Percentiles rank a stretch among this genome's conserved stretches.
These are phyloP conservation scores for Trissolcus brochymenae DNA, from an alignment of 2,888 invertebrate genomes.

Conservation along the genomic window DNA sequence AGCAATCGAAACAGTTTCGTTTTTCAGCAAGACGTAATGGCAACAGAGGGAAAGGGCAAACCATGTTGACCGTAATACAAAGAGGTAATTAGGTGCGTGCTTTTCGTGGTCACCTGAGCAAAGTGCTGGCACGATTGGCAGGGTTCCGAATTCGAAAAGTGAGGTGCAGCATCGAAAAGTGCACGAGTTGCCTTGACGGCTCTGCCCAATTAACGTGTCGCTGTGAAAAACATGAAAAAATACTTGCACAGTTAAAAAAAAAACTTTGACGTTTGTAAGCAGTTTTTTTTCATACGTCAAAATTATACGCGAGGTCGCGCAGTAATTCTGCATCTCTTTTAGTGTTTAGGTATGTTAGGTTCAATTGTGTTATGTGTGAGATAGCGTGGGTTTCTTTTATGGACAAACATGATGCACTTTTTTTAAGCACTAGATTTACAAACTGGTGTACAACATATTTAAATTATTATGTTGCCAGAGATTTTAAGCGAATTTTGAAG, in stretches of 20 bases:
- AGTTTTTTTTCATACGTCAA: constrained; percentile 19
- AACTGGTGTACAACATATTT: too few species aligned
- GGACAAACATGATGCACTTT: constrained; percentile 4
- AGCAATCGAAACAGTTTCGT: constrained; percentile 49
- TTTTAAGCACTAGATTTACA: background rate
- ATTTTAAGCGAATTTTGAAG: too few species aligned
- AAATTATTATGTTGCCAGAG: too few species aligned
- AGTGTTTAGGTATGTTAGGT: constrained; percentile 32
- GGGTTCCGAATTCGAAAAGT: constrained; percentile 62
- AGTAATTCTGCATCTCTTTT: constrained; percentile 33
- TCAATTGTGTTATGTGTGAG: constrained; percentile 37
- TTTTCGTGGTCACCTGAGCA: constrained; percentile 45
- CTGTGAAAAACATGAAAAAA: constrained; percentile 32
- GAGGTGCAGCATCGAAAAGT: constrained; percentile 63
- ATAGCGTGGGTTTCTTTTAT: constrained; percentile 16
- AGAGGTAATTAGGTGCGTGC: constrained; percentile 52
- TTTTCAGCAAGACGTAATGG: constrained; percentile 34
- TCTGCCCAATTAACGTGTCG: constrained; percentile 47
- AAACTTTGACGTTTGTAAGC: constrained; percentile 1
- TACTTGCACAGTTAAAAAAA: constrained; percentile 18
- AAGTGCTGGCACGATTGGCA: constrained; percentile 29
- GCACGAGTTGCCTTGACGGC: constrained; percentile 19
- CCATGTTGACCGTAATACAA: constrained; percentile 53
- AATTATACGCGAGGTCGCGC: constrained; percentile 30
- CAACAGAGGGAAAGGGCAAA: constrained; percentile 36